Percentiles rank a stretch among this genome's conserved stretches.
phyloP scores from a whole-genome alignment of 2,113 vertebrate species.

The Dipodomys ordii region DNA sequence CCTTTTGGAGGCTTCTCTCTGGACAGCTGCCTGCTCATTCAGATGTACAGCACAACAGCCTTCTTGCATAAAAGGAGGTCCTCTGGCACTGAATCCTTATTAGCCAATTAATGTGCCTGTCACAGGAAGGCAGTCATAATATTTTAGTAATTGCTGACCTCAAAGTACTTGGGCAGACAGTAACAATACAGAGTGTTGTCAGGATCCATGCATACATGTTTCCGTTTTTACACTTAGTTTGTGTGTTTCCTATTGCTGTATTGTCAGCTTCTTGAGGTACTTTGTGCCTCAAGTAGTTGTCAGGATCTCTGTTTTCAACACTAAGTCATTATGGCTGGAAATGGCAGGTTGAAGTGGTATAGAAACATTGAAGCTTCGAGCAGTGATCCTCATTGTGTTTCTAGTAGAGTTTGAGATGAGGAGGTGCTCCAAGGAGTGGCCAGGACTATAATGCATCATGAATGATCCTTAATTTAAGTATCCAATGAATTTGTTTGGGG shows the following conservation, averaged over 20 bases:
- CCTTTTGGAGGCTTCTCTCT: not conserved
- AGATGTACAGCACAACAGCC: not conserved
- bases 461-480: too few species aligned
- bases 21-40: not conserved
- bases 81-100: not conserved
- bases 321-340: not conserved
- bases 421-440: not conserved
- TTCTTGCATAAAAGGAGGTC: not conserved
- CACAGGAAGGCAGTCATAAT: not conserved
- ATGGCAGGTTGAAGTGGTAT: not conserved
- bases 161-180: not conserved
- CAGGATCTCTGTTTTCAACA: slow-evolving; percentile 1
- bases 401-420: not conserved
- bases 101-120: not conserved
- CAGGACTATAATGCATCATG: not conserved
- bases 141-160: not conserved
- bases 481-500: not conserved
- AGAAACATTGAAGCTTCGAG: not conserved
- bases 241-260: not conserved
- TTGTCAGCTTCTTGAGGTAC: not conserved
- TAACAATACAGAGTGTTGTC: not conserved
- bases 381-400: not conserved
- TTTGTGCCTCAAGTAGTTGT: not conserved
- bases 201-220: not conserved
- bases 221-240: not conserved